Percentiles rank a stretch among this genome's conserved stretches.
Evolutionary conservation across 2,797 vertebrate species (phyloP).

Genomic region (Glossophaga mutica): DNA sequence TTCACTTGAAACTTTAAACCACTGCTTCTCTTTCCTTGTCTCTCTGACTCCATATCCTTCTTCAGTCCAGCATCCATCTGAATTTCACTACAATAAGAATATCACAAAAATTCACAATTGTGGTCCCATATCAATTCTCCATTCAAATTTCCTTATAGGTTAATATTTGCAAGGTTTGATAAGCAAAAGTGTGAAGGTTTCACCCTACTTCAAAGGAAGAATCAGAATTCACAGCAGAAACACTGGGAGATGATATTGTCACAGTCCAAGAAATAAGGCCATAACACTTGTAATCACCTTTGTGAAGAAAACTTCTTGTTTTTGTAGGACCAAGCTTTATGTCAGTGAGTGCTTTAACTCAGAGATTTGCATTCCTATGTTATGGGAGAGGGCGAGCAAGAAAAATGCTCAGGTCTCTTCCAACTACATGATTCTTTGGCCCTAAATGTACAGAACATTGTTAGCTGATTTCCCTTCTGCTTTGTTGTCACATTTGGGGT

Average conservation of each 20-base stretch:
- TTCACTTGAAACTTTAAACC: neutral
- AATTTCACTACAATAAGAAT: constrained; percentile 23
- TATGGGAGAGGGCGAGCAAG: neutral
- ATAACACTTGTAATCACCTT: no score
- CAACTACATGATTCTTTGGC: neutral
- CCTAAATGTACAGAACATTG: neutral
- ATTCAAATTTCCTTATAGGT: neutral
- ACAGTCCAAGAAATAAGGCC: no score
- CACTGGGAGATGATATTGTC: no score
- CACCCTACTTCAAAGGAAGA: neutral
- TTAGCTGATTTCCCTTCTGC: neutral
- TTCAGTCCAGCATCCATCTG: neutral
- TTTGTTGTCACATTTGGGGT: neutral
- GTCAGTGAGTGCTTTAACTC: neutral
- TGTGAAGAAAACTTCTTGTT: no score
- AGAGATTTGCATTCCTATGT: neutral
- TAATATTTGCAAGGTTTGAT: neutral
- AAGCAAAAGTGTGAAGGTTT: neutral
- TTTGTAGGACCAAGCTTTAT: neutral
- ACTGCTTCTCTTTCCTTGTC: neutral
- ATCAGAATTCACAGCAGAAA: neutral
- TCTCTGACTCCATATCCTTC: neutral
- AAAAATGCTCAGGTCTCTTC: neutral
- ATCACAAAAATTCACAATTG: neutral
- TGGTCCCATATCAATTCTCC: neutral